A percentile compares a stretch with the other conserved stretches of the same genome.
Conservation (phyloP, 1,140 invertebrate species). For the Asobara japonica region DNA sequence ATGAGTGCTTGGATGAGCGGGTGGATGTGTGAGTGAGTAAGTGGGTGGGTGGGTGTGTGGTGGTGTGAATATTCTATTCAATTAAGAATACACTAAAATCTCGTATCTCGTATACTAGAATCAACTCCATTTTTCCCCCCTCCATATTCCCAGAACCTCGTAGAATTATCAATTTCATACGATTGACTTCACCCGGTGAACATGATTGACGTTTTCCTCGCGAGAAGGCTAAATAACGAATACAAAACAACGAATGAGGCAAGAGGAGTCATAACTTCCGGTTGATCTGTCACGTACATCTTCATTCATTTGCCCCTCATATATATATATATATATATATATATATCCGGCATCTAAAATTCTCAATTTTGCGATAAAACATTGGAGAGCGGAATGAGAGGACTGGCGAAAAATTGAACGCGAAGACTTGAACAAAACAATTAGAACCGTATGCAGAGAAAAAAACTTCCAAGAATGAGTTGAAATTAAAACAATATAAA, state of each 20-base stretch:
- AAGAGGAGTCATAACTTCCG: background rate
- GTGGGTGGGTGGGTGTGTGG: no score
- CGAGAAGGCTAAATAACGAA: background rate
- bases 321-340: no score
- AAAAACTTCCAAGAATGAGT: background rate
- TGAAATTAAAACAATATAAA: constrained; percentile 10
- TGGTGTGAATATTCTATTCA: no score
- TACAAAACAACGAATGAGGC: background rate
- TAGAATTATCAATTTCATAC: background rate
- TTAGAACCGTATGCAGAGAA: background rate
- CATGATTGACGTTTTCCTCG: background rate
- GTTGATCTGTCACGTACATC: background rate
- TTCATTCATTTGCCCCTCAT: background rate
- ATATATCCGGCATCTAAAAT: background rate
- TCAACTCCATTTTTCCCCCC: no score
- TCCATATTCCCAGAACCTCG: background rate
- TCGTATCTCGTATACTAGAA: no score
- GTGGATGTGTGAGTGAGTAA: no score
- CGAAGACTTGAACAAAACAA: background rate
- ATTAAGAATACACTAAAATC: no score
- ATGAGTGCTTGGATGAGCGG: no score
- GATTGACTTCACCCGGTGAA: background rate
- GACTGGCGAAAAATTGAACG: background rate
- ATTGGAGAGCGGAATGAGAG: background rate
- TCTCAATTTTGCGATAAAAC: background rate